Evolutionary conservation across 1,140 invertebrate species (phyloP), one percentile per base, ranked within the genome.

Genomic region (Diprion similis): DNA sequence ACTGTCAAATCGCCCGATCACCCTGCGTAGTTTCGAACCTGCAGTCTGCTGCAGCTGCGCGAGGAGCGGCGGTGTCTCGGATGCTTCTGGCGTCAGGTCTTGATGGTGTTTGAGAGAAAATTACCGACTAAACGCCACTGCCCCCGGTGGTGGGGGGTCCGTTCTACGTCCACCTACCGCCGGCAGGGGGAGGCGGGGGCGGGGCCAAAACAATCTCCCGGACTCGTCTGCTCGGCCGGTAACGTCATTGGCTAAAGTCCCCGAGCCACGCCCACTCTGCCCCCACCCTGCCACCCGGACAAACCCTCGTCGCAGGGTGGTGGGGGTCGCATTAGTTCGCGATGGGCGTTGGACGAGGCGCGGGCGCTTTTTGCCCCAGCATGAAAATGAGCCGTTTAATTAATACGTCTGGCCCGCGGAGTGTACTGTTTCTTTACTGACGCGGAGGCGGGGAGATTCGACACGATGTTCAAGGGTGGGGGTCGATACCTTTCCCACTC

Each of bases 381-480:
- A 87, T 87, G 80, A 86, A 87, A 88, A 87, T 86, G 85, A 87
- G 82, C 82, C 85, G 82, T 87, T 88, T 88, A 87, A 88, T 88
- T 88, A 88, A 88, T 88, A 87, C 82, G 85, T 88, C 85, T 87
- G 84, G 78, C 46, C 66, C 68, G 59, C 70, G 37, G 68, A 79
- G 79, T 78, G 24, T 37, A 37, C 24, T 37, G 24, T 37, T 37
- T 37, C 24, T 37, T 37, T 3, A 37, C 24, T 6, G 24, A 37
- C 2, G 1, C 24, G 24, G 24, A 37, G 24, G 24, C 24, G 24
- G 24, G 24, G 24, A 6, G 6, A 37, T 37, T 37, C 24, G 24
- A 37, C 24, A 37, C 24, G 24, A 37, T 37, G 24, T 37, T 37
- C 24, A 6, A 6, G 24, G 24, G 24, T 37, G 24, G 24, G 24